A percentile compares a stretch with the other conserved stretches of the same genome.
These are phyloP conservation scores for Acanthoscelides obtectus DNA, from an alignment of 2,888 invertebrate species.

Conservation along the genomic window DNA sequence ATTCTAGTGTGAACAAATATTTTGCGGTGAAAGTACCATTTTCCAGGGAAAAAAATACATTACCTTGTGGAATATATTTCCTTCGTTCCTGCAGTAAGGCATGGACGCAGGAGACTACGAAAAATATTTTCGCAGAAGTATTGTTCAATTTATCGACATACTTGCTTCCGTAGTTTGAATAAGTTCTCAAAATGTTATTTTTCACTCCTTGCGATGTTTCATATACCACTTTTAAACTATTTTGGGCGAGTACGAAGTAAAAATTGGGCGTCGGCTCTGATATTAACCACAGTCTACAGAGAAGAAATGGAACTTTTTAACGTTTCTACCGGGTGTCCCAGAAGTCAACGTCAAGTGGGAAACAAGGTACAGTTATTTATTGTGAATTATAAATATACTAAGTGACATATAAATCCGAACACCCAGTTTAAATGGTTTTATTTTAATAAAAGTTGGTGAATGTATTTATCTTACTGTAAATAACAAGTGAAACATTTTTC, in stretches of 20 bases:
- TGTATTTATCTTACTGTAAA: no score
- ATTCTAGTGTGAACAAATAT: no score
- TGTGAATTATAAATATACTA: no score
- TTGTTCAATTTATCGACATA: slow-evolving; percentile 38
- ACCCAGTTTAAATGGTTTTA: no score
- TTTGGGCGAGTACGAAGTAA: slow-evolving; percentile 69
- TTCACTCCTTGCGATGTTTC: slow-evolving; percentile 85
- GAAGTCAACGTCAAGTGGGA: no score
- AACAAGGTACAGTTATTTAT: no score
- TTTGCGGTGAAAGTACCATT: no score
- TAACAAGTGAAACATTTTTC: no score
- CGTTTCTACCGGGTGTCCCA: no score
- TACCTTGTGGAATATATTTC: slow-evolving; percentile 82
- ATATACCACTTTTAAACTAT: slow-evolving; percentile 74
- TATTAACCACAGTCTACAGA: slow-evolving; percentile 72
- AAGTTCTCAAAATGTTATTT: slow-evolving; percentile 71
- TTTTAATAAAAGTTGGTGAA: no score
- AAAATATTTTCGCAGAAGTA: slow-evolving; percentile 51
- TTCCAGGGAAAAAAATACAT: neutral
- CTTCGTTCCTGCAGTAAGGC: slow-evolving; percentile 88
- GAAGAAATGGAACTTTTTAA: neutral
- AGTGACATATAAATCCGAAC: no score
- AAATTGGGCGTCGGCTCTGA: slow-evolving; percentile 77
- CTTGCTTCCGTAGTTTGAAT: slow-evolving; percentile 62
- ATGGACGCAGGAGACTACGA: slow-evolving; percentile 83